A percentile compares a stretch with the other conserved stretches of the same genome.
phyloP scores from a whole-genome alignment of 2,797 vertebrate species.

The Rallus crepitans region DNA sequence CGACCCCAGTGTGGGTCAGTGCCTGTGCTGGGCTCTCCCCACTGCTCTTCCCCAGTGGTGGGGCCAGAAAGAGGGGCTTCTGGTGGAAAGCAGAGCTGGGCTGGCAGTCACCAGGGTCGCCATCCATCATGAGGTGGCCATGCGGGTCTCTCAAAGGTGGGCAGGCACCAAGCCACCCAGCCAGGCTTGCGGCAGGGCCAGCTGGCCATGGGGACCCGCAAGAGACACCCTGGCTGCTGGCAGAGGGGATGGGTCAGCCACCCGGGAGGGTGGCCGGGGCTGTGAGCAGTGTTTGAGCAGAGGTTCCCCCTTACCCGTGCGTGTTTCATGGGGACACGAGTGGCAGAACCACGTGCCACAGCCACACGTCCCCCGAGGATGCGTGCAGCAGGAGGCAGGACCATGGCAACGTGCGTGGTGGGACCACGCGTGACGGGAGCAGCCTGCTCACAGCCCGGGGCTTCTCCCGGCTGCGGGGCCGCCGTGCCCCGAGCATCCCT shows the following conservation, averaged over 20 bases:
- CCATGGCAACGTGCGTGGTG: rapidly evolving
- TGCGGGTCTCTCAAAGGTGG: neutral
- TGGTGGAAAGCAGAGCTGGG: neutral
- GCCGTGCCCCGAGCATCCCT: neutral
- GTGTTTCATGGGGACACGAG: rapidly evolving
- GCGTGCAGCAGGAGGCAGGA: neutral
- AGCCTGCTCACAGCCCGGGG: neutral
- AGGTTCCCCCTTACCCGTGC: neutral
- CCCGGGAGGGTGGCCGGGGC: neutral
- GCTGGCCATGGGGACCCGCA: neutral
- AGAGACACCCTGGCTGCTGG: rapidly evolving
- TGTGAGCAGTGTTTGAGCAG: neutral
- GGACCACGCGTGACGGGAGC: rapidly evolving
- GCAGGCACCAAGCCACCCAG: neutral
- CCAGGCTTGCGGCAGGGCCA: neutral
- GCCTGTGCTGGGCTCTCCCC: neutral
- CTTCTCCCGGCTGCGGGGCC: no score
- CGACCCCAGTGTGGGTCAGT: neutral
- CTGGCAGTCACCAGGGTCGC: neutral
- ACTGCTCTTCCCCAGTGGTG: neutral
- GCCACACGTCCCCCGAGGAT: neutral
- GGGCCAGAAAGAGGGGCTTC: neutral
- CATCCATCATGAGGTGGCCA: neutral
- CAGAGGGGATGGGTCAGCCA: rapidly evolving
- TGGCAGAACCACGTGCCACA: neutral